Conservation (phyloP, 2,113 vertebrate genomes). For the Mugil cephalus region DNA sequence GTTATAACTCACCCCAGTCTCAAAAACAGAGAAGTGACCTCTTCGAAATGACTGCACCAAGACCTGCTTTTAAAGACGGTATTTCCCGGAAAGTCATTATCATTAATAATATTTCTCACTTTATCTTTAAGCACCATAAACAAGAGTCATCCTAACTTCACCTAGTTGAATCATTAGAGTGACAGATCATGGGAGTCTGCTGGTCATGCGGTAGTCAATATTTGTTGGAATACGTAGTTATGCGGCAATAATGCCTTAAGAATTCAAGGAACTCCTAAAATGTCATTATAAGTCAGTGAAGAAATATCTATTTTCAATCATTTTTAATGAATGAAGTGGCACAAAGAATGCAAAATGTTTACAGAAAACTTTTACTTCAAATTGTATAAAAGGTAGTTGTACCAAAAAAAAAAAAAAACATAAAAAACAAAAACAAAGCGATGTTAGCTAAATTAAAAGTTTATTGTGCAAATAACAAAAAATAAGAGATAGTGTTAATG, state of each 20-base stretch:
- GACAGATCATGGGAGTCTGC: not conserved
- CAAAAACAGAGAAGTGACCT: no score
- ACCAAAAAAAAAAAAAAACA: slow-evolving; percentile 60
- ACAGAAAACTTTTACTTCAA: slow-evolving; percentile 66
- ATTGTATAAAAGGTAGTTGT: slow-evolving; percentile 74
- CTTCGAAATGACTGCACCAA: no score
- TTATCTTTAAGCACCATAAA: no score
- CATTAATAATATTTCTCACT: no score
- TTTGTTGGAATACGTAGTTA: not conserved
- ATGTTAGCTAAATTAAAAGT: slow-evolving; percentile 46
- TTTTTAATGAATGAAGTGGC: slow-evolving; percentile 74
- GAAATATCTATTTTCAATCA: slow-evolving; percentile 21
- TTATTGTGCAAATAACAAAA: slow-evolving; percentile 74
- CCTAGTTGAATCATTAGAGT: not conserved
- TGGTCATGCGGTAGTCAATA: not conserved
- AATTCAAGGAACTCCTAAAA: not conserved
- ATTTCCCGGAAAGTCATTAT: not conserved
- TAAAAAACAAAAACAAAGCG: no score
- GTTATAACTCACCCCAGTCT: no score
- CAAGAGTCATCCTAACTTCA: not conserved
- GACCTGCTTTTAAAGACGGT: no score
- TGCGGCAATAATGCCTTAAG: no score
- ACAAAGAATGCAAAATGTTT: slow-evolving; percentile 64
- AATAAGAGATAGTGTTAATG: slow-evolving; percentile 70
- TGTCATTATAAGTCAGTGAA: not conserved